Conservation (phyloP, 2,797 vertebrate genomes). For the Chaenodraco wilsoni region DNA sequence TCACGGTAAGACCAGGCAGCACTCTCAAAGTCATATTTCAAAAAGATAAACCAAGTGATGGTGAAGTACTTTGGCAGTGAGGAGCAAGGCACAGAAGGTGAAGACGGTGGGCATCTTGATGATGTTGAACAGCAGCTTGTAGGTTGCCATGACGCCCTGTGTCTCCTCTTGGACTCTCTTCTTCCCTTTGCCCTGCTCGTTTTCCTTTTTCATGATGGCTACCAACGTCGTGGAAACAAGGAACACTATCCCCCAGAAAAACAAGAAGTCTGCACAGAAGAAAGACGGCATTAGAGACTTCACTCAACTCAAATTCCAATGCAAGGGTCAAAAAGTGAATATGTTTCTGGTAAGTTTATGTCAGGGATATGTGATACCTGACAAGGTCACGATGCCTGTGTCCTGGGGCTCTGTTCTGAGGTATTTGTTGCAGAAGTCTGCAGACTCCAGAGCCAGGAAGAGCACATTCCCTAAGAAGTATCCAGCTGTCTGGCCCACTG, state of each 20-base stretch:
- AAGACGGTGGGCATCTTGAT: slow-evolving; percentile 95
- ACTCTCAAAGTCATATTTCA: neutral
- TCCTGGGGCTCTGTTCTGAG: slow-evolving; percentile 90
- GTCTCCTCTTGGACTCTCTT: slow-evolving; percentile 86
- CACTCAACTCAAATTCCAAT: neutral
- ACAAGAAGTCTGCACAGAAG: slow-evolving; percentile 90
- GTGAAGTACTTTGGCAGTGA: slow-evolving; percentile 91
- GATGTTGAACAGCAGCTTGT: slow-evolving; percentile 91
- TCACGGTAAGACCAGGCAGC: neutral
- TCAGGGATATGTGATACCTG: slow-evolving; percentile 58
- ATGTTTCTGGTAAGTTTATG: neutral
- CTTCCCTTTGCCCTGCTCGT: slow-evolving; percentile 64
- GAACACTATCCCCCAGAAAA: slow-evolving; percentile 96
- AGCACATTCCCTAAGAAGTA: slow-evolving; percentile 98
- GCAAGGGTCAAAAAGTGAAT: no score
- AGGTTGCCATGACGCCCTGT: slow-evolving; percentile 93
- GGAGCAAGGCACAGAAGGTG: slow-evolving; percentile 92
- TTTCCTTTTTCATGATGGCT: slow-evolving; percentile 93
- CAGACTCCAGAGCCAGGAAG: slow-evolving; percentile 95
- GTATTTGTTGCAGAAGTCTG: slow-evolving; percentile 98
- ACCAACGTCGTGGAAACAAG: slow-evolving; percentile 95
- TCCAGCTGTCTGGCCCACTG: slow-evolving; percentile 96
- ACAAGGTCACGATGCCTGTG: slow-evolving; percentile 91
- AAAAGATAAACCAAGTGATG: neutral
- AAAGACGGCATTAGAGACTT: slow-evolving; percentile 7